Evolutionary conservation across 2,888 invertebrate species (phyloP).

Genomic region (Lysandra coridon): DNA sequence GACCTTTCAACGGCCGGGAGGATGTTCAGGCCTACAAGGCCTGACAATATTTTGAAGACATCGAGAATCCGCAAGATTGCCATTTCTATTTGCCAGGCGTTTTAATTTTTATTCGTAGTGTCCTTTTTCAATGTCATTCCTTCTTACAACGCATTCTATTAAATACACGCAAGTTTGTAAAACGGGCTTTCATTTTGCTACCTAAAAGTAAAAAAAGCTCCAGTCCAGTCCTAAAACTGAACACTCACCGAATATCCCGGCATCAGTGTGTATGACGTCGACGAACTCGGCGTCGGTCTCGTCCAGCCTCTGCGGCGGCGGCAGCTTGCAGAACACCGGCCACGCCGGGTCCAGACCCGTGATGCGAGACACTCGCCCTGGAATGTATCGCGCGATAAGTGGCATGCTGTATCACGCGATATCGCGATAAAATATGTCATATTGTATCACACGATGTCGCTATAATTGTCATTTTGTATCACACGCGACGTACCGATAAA

Average conservation of each 20-base stretch:
- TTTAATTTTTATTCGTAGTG: too few species aligned
- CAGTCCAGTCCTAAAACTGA: too few species aligned
- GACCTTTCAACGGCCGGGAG: too few species aligned
- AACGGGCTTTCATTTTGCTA: too few species aligned
- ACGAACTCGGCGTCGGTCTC: slow-evolving; percentile 81
- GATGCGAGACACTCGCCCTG: slow-evolving; percentile 70
- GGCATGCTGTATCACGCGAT: neutral
- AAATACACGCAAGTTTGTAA: too few species aligned
- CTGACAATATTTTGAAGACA: too few species aligned
- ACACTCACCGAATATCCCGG: slow-evolving; percentile 77
- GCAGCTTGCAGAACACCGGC: slow-evolving; percentile 80
- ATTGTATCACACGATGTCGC: neutral
- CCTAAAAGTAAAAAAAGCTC: too few species aligned
- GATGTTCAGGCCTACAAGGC: too few species aligned
- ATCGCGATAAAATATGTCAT: neutral
- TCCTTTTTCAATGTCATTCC: too few species aligned
- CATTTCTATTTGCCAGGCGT: too few species aligned
- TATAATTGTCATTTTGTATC: neutral
- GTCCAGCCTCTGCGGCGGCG: slow-evolving; percentile 76
- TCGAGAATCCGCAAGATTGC: too few species aligned
- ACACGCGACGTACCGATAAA: neutral
- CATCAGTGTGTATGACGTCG: slow-evolving; percentile 83
- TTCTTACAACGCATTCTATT: too few species aligned
- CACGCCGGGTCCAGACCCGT: slow-evolving; percentile 84
- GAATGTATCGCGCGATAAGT: neutral